These are phyloP conservation scores for Bombus vancouverensis DNA, from an alignment of 1,140 invertebrate genomes.

Conservation along the genomic window DNA sequence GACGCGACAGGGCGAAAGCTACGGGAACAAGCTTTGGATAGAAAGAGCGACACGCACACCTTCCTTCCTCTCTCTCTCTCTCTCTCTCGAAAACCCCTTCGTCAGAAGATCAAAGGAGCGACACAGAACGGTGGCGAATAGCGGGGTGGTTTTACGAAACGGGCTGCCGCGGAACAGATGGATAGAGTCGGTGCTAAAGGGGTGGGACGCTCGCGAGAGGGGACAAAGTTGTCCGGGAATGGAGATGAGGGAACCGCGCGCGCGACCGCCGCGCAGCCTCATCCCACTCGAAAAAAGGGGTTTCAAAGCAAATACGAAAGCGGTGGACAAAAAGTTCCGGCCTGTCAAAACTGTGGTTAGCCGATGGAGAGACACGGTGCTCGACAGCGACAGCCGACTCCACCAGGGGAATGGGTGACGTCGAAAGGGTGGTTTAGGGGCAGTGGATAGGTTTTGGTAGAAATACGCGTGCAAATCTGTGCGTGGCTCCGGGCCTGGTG, in stretches of 20 bases:
- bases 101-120: constrained; percentile 74
- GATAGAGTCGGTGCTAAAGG: constrained; percentile 53
- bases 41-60: neutral
- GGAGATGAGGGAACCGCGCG: constrained; percentile 41
- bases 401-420: neutral
- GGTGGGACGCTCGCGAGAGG: neutral
- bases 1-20: no score
- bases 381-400: constrained; percentile 13
- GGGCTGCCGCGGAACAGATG: constrained; percentile 67
- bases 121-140: constrained; percentile 66
- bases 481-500: neutral
- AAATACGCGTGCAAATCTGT: neutral
- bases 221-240: constrained; percentile 14
- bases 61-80: neutral
- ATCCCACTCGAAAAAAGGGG: neutral
- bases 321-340: constrained; percentile 39
- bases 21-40: neutral
- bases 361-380: constrained; percentile 17
- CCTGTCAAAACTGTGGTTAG: constrained; percentile 51
- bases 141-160: constrained; percentile 73
- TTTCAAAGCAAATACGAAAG: constrained; percentile 37
- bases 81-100: neutral
- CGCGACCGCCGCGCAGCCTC: neutral
- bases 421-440: neutral
- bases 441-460: neutral